These are phyloP conservation scores for Sebastes umbrosus DNA, from an alignment of 2,797 vertebrate genomes.

Conservation along the genomic window DNA sequence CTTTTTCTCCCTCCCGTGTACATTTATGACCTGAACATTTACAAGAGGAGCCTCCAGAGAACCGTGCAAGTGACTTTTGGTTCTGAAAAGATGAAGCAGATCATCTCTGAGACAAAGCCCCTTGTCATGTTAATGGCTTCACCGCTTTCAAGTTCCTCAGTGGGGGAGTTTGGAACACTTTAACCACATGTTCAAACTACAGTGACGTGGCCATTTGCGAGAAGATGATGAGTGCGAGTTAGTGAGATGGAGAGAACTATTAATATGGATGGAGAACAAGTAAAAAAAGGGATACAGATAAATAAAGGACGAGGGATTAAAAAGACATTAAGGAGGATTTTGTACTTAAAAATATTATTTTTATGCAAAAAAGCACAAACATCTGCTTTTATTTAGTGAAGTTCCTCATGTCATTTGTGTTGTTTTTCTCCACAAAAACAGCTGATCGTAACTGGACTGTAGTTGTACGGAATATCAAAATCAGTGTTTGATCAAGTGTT, in stretches of 20 bases:
- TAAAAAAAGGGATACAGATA: neutral
- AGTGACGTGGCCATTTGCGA: constrained; percentile 29
- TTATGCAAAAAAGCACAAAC: neutral
- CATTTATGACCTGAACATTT: constrained; percentile 26
- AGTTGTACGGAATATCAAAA: neutral
- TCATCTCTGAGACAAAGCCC: constrained; percentile 46
- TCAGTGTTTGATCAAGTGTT: neutral
- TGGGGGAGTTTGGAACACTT: constrained; percentile 20
- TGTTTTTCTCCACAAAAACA: neutral
- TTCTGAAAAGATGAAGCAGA: constrained; percentile 28
- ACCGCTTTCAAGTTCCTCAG: constrained; percentile 13
- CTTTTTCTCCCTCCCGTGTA: neutral
- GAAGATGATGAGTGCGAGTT: neutral
- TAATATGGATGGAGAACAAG: neutral
- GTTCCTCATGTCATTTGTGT: neutral
- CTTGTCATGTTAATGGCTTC: constrained; percentile 56
- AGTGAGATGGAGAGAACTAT: neutral
- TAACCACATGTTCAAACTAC: constrained; percentile 33
- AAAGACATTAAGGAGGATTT: neutral
- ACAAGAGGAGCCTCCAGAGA: constrained; percentile 20
- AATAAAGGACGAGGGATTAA: neutral
- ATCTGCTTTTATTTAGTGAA: constrained; percentile 15
- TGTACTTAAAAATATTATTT: neutral
- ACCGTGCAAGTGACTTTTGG: neutral
- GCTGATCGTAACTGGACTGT: neutral